Percentiles rank a stretch among this genome's conserved stretches.
These are phyloP conservation scores for Heterohyrax brucei DNA, from an alignment of 2,797 vertebrate species.

Conservation along the genomic window DNA sequence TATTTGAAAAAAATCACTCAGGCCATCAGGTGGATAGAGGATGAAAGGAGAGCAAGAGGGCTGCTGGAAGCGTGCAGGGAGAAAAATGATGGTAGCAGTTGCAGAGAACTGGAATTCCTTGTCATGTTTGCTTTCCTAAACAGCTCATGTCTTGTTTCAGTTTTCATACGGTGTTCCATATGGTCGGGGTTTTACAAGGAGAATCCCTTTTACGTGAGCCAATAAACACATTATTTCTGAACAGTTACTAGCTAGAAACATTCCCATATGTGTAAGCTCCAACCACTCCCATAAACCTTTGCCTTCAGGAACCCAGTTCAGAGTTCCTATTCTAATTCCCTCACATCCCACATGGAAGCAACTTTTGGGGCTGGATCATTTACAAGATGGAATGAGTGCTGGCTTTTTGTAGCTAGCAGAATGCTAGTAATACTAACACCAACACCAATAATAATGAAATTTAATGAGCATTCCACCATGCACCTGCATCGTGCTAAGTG, in stretches of 20 bases:
- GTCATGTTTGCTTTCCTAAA: neutral
- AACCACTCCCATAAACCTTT: slow-evolving; percentile 15
- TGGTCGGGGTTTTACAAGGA: neutral
- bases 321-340: neutral
- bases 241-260: neutral
- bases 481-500: neutral
- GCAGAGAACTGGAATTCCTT: neutral
- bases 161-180: neutral
- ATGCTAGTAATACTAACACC: neutral
- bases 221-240: neutral
- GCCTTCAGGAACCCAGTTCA: neutral
- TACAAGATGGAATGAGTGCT: slow-evolving; percentile 15
- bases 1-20: neutral
- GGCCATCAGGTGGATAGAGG: neutral
- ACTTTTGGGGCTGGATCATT: neutral
- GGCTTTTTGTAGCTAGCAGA: neutral
- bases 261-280: neutral
- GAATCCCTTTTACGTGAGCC: neutral
- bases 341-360: neutral
- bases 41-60: too few relatives aligned
- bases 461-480: neutral
- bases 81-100: neutral
- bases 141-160: neutral
- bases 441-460: neutral
- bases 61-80: neutral